phyloP scores from a whole-genome alignment of 2,113 vertebrate genomes.

The Mesocricetus auratus region DNA sequence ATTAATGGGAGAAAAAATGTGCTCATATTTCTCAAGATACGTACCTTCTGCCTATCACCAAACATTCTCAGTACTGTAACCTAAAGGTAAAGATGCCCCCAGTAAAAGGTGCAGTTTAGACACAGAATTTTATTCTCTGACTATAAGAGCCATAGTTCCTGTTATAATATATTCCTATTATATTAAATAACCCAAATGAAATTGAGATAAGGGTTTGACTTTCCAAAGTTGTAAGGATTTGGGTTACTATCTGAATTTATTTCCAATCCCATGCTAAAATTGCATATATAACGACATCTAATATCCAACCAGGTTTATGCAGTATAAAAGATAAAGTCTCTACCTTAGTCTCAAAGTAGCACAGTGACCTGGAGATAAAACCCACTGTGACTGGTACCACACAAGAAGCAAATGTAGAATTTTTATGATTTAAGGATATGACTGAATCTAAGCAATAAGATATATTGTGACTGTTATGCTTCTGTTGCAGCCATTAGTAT shows the following conservation, averaged over 20 bases:
- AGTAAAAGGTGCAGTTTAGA: background rate
- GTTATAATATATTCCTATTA: background rate
- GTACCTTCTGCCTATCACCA: background rate
- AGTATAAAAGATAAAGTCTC: background rate
- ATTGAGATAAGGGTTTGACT: background rate
- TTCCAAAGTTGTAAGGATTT: conserved; percentile 10
- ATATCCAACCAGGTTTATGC: background rate
- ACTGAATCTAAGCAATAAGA: background rate
- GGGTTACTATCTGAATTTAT: background rate
- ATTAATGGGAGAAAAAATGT: background rate
- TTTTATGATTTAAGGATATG: background rate
- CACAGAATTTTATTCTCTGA: background rate
- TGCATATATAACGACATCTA: background rate
- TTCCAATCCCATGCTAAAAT: background rate
- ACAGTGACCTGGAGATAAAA: background rate
- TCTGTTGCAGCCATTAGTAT: background rate
- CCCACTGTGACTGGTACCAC: background rate
- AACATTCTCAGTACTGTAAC: conserved; percentile 5
- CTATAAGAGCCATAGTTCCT: background rate
- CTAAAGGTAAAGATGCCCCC: background rate
- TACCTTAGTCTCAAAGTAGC: background rate
- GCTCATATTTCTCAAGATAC: background rate
- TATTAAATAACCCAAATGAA: background rate
- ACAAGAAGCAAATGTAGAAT: background rate
- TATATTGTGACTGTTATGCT: background rate